These are phyloP conservation scores for Ibycter americanus DNA, from an alignment of 2,797 vertebrate species.

Conservation along the genomic window DNA sequence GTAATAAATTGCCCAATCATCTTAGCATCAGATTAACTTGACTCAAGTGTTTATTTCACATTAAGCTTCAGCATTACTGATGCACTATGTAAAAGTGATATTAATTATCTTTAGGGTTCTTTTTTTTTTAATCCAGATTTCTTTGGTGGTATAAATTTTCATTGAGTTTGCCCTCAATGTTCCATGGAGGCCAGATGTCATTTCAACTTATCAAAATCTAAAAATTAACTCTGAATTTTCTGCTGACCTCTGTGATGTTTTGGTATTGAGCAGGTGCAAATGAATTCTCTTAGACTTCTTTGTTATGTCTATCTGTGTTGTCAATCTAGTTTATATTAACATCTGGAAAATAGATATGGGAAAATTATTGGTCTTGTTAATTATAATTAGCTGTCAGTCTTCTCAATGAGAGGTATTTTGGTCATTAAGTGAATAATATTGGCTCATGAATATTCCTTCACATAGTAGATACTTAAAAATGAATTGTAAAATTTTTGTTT, in stretches of 20 bases:
- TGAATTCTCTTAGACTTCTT: slow-evolving; percentile 44
- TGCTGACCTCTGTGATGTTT: slow-evolving; percentile 55
- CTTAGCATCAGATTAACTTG: slow-evolving; percentile 68
- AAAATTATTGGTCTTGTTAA: slow-evolving; percentile 58
- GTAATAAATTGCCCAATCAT: slow-evolving; percentile 72
- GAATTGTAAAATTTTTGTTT: slow-evolving; percentile 14
- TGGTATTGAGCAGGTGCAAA: slow-evolving; percentile 47
- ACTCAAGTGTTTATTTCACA: slow-evolving; percentile 73
- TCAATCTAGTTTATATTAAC: slow-evolving; percentile 45
- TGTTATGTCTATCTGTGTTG: slow-evolving; percentile 56
- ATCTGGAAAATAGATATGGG: slow-evolving; percentile 53
- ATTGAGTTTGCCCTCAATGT: slow-evolving; percentile 18
- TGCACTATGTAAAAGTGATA: slow-evolving; percentile 49
- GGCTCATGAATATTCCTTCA: slow-evolving; percentile 39
- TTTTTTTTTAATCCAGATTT: neutral
- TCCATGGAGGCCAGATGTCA: slow-evolving; percentile 18
- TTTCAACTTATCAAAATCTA: slow-evolving; percentile 52
- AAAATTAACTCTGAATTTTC: slow-evolving; percentile 61
- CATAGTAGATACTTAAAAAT: slow-evolving; percentile 1
- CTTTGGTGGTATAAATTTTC: slow-evolving; percentile 25
- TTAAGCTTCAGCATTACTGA: slow-evolving; percentile 55
- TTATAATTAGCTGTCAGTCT: slow-evolving; percentile 68
- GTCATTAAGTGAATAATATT: slow-evolving; percentile 31
- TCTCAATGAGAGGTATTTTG: slow-evolving; percentile 33
- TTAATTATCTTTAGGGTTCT: slow-evolving; percentile 45